A percentile compares a stretch with the other conserved stretches of the same genome.
Evolutionary conservation across 2,888 invertebrate genomes (phyloP).

Genomic region (Seira musarum): DNA sequence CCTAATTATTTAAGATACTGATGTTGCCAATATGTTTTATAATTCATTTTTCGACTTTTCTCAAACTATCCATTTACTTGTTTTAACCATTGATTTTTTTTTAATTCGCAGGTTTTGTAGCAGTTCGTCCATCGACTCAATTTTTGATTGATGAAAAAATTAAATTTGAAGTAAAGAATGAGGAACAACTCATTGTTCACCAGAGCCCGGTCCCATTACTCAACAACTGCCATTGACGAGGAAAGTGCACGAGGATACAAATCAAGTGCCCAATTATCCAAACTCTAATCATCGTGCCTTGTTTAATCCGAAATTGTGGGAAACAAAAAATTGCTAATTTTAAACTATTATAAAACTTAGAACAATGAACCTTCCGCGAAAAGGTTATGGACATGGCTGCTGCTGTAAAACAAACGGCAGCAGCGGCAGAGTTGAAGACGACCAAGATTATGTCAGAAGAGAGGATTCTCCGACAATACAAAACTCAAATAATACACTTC

Average conservation of each 20-base stretch:
- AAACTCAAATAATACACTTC: slow-evolving; percentile 19
- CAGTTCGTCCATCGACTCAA: neutral
- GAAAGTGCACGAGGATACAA: neutral
- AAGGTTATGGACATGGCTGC: slow-evolving; percentile 11
- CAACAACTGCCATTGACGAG: neutral
- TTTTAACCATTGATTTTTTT: neutral
- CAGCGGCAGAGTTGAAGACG: neutral
- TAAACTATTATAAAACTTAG: neutral
- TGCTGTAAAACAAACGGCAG: slow-evolving; percentile 31
- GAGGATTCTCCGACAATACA: slow-evolving; percentile 6
- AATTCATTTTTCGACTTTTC: neutral
- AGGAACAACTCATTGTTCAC: neutral
- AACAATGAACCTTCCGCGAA: slow-evolving; percentile 51
- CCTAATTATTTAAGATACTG: neutral
- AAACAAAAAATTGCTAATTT: neutral
- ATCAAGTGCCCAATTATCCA: neutral
- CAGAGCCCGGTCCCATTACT: neutral
- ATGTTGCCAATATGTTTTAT: neutral
- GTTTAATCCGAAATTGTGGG: neutral
- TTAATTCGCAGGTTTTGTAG: neutral
- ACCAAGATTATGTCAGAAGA: neutral
- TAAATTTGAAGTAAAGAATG: neutral
- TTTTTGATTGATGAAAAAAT: neutral
- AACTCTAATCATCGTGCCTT: neutral
- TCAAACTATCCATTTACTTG: neutral